phyloP scores from a whole-genome alignment of 2,113 vertebrate genomes.

The Irena cyanogastra region DNA sequence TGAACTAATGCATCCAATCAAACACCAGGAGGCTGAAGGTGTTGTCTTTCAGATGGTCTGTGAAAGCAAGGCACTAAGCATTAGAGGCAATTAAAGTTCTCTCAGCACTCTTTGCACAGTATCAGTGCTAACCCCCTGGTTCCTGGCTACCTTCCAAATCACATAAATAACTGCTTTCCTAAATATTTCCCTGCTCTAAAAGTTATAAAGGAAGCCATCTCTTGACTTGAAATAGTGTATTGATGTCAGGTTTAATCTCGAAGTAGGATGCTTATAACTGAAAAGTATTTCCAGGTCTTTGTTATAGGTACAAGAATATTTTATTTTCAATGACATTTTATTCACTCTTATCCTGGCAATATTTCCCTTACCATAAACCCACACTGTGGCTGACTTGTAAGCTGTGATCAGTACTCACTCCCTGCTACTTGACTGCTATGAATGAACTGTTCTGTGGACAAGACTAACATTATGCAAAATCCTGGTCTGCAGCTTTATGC shows the following conservation, averaged over 20 bases:
- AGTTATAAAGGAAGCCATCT: constrained; percentile 16
- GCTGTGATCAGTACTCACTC: neutral
- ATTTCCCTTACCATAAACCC: neutral
- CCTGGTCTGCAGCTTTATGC: neutral
- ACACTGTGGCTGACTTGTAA: neutral
- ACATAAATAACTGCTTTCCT: constrained; percentile 44
- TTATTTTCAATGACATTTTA: neutral
- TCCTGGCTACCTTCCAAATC: constrained; percentile 30
- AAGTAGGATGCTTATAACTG: neutral
- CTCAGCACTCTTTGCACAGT: neutral
- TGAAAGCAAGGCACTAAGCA: constrained; percentile 15
- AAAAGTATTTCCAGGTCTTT: neutral
- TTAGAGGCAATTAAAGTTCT: constrained; percentile 48
- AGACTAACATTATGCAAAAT: neutral
- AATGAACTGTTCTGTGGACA: neutral
- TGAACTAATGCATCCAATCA: neutral
- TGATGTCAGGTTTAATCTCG: neutral
- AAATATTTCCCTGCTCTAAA: constrained; percentile 31
- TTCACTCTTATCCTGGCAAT: neutral
- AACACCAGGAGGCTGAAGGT: constrained; percentile 18
- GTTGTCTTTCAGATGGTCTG: constrained; percentile 41
- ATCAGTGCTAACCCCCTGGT: neutral
- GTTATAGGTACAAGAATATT: neutral
- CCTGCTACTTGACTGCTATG: neutral
- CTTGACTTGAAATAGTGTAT: neutral